These are phyloP conservation scores for Clanis bilineata DNA, from an alignment of 2,888 invertebrate species.

Conservation along the genomic window DNA sequence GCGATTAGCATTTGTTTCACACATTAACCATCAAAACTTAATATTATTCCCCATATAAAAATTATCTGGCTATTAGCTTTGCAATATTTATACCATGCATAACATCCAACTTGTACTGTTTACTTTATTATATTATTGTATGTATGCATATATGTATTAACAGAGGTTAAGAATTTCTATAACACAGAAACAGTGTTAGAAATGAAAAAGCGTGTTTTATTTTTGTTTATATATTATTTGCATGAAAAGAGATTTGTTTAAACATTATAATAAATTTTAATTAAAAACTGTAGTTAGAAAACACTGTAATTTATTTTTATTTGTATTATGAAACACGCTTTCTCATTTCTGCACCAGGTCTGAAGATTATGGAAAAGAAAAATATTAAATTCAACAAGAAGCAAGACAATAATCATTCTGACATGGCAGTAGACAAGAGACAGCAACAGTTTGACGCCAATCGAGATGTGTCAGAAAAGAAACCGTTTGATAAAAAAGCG, in stretches of 20 bases:
- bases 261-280: constrained; percentile 28
- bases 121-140: too few relatives aligned
- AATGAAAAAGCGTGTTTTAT: constrained; percentile 70
- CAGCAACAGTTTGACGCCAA: constrained; percentile 56
- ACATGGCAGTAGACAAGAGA: constrained; percentile 28
- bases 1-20: too few relatives aligned
- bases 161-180: too few relatives aligned
- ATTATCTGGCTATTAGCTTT: too few relatives aligned
- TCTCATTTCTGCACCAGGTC: constrained; percentile 76
- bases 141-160: too few relatives aligned
- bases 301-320: constrained; percentile 27
- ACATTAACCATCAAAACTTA: too few relatives aligned
- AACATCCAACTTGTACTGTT: too few relatives aligned
- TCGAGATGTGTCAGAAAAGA: constrained; percentile 59
- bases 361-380: constrained; percentile 67
- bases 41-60: too few relatives aligned
- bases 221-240: constrained; percentile 25
- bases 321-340: constrained; percentile 71
- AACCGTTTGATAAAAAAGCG: constrained; percentile 85
- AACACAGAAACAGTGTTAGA: constrained; percentile 21
- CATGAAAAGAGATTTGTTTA: constrained; percentile 27
- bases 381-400: constrained; percentile 25
- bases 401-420: constrained; percentile 26
- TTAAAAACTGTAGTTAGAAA: constrained; percentile 24
- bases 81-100: too few relatives aligned